Conservation (phyloP, 2,888 invertebrate genomes). For the Caenorhabditis doughertyi region DNA sequence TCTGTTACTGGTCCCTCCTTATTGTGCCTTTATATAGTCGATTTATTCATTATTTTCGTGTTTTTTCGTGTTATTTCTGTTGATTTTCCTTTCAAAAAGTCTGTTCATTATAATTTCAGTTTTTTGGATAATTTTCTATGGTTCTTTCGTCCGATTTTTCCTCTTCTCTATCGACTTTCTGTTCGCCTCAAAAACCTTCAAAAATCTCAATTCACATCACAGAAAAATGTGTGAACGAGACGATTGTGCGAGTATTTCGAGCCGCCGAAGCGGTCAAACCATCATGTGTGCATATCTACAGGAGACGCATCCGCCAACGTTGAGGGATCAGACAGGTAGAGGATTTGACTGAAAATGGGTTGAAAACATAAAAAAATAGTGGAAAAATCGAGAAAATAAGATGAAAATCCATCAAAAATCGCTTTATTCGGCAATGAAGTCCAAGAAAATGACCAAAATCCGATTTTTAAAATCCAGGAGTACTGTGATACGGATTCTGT, state of each 20-base stretch:
- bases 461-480: background rate
- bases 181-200: background rate
- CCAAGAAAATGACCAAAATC: no score
- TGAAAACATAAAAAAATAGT: background rate
- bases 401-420: background rate
- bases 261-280: constrained; percentile 39
- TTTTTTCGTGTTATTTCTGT: no score
- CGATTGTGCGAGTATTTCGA: constrained; percentile 53
- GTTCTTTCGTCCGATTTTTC: no score
- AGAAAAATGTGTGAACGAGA: constrained; percentile 59
- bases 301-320: constrained; percentile 19
- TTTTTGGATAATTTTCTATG: background rate
- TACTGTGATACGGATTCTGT: background rate
- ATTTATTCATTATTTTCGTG: no score
- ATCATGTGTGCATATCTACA: constrained; percentile 54
- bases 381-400: background rate
- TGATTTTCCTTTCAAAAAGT: background rate
- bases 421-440: background rate
- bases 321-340: constrained; percentile 55
- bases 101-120: no score
- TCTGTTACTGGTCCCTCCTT: no score
- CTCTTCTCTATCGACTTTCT: no score
- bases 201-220: background rate
- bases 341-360: background rate
- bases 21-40: no score